A percentile compares a stretch with the other conserved stretches of the same genome.
Conservation (phyloP, 2,888 invertebrate genomes). For the Drosophila atripex region DNA sequence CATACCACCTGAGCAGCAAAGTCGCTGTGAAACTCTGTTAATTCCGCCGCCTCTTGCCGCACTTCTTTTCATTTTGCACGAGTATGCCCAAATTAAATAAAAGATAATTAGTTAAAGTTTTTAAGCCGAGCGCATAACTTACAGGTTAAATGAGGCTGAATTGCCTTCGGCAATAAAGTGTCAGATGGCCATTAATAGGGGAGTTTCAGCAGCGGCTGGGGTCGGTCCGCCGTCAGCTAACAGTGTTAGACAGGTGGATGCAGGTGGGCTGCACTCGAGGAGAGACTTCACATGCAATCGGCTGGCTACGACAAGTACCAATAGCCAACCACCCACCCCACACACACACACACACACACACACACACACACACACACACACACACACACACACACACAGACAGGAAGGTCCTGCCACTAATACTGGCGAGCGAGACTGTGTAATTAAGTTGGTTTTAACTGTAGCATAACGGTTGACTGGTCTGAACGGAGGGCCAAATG, state of each 20-base stretch:
- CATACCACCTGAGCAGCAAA: slow-evolving; percentile 60
- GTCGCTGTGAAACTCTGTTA: slow-evolving; percentile 45
- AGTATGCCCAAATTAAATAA: slow-evolving; percentile 63
- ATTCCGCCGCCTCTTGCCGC: slow-evolving; percentile 12
- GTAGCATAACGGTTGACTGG: slow-evolving; percentile 39
- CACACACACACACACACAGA: slow-evolving; percentile 20
- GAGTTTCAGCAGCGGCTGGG: neutral
- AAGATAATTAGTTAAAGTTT: slow-evolving; percentile 78
- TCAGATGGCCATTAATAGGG: slow-evolving; percentile 35
- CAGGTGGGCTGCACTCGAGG: slow-evolving; percentile 8
- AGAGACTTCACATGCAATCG: slow-evolving; percentile 26
- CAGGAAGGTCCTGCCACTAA: slow-evolving; percentile 11
- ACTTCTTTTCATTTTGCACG: slow-evolving; percentile 13
- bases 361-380: slow-evolving; percentile 8
- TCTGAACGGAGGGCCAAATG: slow-evolving; percentile 21
- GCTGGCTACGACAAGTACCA: slow-evolving; percentile 28
- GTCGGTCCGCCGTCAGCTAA: slow-evolving; percentile 10
- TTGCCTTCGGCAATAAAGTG: slow-evolving; percentile 43
- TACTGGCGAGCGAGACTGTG: slow-evolving; percentile 27
- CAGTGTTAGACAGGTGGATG: slow-evolving; percentile 28
- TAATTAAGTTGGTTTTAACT: slow-evolving; percentile 69
- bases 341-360: slow-evolving; percentile 16
- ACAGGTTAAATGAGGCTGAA: slow-evolving; percentile 68
- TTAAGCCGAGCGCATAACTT: slow-evolving; percentile 62
- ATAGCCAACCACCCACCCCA: slow-evolving; percentile 12